Percentiles rank a stretch among this genome's conserved stretches.
Conservation (phyloP, 2,888 invertebrate genomes). For the Ferrisia virgata region DNA sequence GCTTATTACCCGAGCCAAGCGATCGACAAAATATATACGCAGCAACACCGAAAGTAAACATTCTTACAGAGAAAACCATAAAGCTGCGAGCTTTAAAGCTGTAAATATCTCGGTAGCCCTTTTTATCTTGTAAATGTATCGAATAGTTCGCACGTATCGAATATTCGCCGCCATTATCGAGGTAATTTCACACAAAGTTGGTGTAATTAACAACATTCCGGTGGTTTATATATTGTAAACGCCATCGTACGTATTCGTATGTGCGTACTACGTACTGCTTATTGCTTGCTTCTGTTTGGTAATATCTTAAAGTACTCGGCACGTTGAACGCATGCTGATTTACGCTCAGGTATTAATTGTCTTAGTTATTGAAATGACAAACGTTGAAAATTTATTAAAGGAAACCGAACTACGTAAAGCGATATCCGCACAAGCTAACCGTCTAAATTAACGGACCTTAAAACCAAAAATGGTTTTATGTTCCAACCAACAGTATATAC, state of each 20-base stretch:
- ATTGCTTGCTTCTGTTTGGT: neutral
- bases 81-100: neutral
- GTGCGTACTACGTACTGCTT: neutral
- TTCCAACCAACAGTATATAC: neutral
- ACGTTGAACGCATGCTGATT: constrained; percentile 4
- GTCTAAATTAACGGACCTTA: constrained; percentile 2
- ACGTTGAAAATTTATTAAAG: constrained; percentile 16
- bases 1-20: neutral
- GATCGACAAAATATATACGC: too few relatives aligned
- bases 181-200: neutral
- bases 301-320: neutral
- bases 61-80: neutral
- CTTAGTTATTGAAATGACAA: constrained; percentile 17
- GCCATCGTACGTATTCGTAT: neutral
- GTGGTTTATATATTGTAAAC: neutral
- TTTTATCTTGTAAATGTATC: neutral
- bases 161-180: constrained; percentile 17
- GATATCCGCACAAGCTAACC: neutral
- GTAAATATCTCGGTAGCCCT: neutral
- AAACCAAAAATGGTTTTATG: neutral
- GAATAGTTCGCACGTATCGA: constrained; percentile 17
- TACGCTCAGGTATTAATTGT: constrained; percentile 24
- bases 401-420: neutral
- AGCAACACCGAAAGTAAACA: neutral
- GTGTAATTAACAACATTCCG: constrained; percentile 16